Base-by-base conservation (phyloP, 1,140 invertebrate genomes). In the Cherax quadricarinatus region DNA sequence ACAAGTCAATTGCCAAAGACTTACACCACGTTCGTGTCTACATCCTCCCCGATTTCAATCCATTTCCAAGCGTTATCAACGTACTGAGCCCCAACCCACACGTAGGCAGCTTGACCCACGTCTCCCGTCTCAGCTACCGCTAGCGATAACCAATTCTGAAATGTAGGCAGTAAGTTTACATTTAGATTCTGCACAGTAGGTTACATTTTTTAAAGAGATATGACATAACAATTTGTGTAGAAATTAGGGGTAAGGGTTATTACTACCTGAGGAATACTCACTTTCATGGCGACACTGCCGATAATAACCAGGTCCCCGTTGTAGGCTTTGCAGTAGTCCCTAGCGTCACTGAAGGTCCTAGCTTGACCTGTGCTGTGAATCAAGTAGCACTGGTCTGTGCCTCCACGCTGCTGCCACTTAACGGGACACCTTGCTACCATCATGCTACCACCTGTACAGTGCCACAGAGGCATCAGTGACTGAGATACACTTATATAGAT, bases 351-450 rank as follows among this genome's bases (percentile, higher is more conserved):
- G 57, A 91, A 91, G 62, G 70, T 41, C 51, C 89, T 48, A 2
- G 16, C n/a, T 1, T 18, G 30, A 16, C 89, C 89, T 49, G 66
- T 48, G 30, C 14, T 30, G 57, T 91, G 89, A 4, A 91, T 66
- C 0, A 10, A 51, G 73, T 84, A 91, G 30, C 89, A 91, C 53
- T 91, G 83, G 53, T 84, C 89, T 7, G 53, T 80, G 21, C 51
- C 53, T 1, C 82, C 75, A 4, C 83, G 89, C 10, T 62, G 1
- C 73, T 48, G 24, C 89, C 89, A 91, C 5, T 66, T 73, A 16
- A 86, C 83, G 12, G 89, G 89, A 41, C 89, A 91, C 66, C 49
- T 30, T 6, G 82, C 82, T 3, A 91, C 89, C 89, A 91, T 91
- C 49, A 62, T 49, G 24, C 82, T n/a, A 30, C 21, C 24, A 41